Conservation (phyloP, 2,888 invertebrate species). For the Melipona beecheii region DNA sequence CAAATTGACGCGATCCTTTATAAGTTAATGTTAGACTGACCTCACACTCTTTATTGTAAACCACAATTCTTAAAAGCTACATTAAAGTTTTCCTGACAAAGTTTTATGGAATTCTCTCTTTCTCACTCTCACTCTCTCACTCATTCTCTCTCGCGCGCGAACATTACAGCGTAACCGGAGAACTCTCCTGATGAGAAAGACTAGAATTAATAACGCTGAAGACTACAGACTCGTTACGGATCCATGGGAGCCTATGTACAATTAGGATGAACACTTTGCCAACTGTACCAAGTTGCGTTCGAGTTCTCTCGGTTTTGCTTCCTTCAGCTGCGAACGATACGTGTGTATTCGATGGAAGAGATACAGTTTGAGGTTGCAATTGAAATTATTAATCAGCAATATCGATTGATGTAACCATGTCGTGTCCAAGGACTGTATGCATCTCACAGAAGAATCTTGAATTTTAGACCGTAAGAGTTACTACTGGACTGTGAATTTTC, state of each 20-base stretch:
- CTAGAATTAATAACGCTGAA: conserved; percentile 64
- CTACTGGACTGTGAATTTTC: not conserved
- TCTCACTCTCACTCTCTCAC: not conserved
- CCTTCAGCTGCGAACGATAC: conserved; percentile 28
- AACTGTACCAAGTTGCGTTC: conserved; percentile 8
- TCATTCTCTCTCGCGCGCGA: conserved; percentile 18
- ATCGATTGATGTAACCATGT: not conserved
- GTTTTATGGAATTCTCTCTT: conserved; percentile 31
- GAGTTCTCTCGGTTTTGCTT: not conserved
- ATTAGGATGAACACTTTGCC: conserved; percentile 31
- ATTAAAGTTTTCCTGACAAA: conserved; percentile 27
- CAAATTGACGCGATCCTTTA: conserved; percentile 68
- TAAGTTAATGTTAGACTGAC: conserved; percentile 26
- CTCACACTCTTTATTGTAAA: conserved; percentile 45
- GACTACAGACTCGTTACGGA: conserved; percentile 48
- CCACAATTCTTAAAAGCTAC: conserved; percentile 47
- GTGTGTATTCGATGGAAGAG: not conserved
- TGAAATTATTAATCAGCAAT: not conserved
- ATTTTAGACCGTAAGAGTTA: not conserved
- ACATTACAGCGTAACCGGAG: conserved; percentile 18
- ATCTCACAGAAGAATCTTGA: not conserved
- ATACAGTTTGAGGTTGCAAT: not conserved
- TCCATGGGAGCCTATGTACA: conserved; percentile 41
- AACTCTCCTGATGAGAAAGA: conserved; percentile 64
- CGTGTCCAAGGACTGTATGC: not conserved